Evolutionary conservation across 2,797 vertebrate genomes (phyloP).

Genomic region (Molothrus ater): DNA sequence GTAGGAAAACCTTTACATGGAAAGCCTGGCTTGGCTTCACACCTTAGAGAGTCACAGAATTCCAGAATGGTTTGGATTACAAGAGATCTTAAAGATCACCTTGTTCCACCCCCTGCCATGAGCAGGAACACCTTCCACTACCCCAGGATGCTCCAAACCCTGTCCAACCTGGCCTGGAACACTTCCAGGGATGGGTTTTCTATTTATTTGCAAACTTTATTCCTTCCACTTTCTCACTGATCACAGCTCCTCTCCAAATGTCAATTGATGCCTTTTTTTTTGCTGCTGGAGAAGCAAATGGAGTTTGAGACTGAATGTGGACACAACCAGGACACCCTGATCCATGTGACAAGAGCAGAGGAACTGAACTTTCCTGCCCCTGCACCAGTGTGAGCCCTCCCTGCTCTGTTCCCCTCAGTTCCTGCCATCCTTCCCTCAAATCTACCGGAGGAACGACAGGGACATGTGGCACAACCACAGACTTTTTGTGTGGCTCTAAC

Average conservation of each 20-base stretch:
- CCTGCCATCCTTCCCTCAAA: neutral
- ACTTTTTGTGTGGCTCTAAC: rapidly evolving
- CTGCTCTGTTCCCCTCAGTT: neutral
- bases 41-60: neutral
- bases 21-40: neutral
- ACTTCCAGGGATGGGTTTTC: neutral
- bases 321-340: neutral
- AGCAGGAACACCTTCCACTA: neutral
- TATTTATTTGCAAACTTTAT: neutral
- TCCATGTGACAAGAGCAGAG: neutral
- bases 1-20: rapidly evolving
- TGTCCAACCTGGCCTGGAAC: rapidly evolving
- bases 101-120: rapidly evolving
- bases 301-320: neutral
- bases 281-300: neutral
- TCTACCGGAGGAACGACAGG: neutral
- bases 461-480: neutral
- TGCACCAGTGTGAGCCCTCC: neutral
- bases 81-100: neutral
- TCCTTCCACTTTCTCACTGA: neutral
- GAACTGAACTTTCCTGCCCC: neutral
- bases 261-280: neutral
- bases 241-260: neutral
- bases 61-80: neutral
- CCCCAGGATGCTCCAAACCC: neutral